These are phyloP conservation scores for Tachycineta bicolor DNA, from an alignment of 2,113 vertebrate species.

Conservation along the genomic window DNA sequence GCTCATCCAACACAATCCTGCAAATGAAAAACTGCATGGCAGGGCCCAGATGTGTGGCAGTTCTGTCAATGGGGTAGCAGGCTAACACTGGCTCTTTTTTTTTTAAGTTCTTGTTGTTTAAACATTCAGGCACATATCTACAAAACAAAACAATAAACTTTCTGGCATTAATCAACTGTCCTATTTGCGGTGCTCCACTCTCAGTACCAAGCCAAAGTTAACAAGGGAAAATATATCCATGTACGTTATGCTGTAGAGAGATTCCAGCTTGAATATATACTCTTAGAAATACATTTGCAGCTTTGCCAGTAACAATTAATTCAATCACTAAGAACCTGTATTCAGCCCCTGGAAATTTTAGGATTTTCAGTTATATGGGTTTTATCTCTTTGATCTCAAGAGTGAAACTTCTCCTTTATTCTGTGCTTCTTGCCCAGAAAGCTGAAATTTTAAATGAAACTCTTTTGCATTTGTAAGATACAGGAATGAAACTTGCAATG, in stretches of 20 bases:
- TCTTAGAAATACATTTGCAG: neutral
- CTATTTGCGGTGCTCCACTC: neutral
- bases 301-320: neutral
- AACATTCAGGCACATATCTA: neutral
- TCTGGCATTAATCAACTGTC: neutral
- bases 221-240: neutral
- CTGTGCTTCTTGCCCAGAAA: neutral
- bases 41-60: neutral
- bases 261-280: neutral
- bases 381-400: conserved; percentile 19
- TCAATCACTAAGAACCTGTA: neutral
- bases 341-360: conserved; percentile 8
- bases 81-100: neutral
- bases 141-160: neutral
- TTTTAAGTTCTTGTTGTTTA: neutral
- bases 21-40: neutral
- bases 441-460: conserved; percentile 14
- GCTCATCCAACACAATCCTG: neutral
- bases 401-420: neutral
- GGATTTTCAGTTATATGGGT: neutral
- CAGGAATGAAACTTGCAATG: neutral
- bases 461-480: neutral
- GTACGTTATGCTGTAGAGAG: neutral
- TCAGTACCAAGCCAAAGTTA: neutral
- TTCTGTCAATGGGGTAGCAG: neutral